Evolutionary conservation across 2,113 vertebrate species (phyloP).

Genomic region (Colaptes auratus): DNA sequence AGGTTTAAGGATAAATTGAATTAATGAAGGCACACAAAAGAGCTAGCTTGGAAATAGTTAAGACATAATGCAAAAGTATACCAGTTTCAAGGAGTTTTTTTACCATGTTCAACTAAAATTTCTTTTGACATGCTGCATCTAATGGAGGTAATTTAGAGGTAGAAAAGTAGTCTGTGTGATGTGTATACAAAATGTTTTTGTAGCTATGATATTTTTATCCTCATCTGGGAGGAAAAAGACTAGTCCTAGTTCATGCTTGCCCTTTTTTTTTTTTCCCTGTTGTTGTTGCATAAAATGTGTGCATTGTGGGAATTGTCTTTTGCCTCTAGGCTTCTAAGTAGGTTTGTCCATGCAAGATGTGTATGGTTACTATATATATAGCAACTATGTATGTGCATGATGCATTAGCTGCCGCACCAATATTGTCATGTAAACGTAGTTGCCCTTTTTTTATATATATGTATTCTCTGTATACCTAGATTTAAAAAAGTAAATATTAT

Average conservation of each 20-base stretch:
- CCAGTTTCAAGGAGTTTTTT: neutral
- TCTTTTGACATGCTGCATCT: slow-evolving; percentile 12
- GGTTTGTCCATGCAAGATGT: neutral
- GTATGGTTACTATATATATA: neutral
- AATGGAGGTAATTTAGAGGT: slow-evolving; percentile 25
- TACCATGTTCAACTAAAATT: neutral
- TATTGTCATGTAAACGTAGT: slow-evolving; percentile 10
- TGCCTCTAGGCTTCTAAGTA: neutral
- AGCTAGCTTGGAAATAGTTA: neutral
- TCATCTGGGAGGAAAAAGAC: neutral
- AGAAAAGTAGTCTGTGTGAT: neutral
- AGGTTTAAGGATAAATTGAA: neutral
- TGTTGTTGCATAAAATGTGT: neutral
- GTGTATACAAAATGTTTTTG: neutral
- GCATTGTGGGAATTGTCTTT: slow-evolving; percentile 27
- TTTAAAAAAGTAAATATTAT: slow-evolving; percentile 54
- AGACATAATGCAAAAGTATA: neutral
- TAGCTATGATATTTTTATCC: slow-evolving; percentile 39
- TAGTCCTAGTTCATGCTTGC: neutral
- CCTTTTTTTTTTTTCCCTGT: neutral
- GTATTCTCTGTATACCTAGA: slow-evolving; percentile 11
- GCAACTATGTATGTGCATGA: no score
- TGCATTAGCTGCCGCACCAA: neutral
- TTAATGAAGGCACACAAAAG: neutral
- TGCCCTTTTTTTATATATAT: neutral